Base-by-base conservation (phyloP, 2,113 vertebrate genomes). In the Origma solitaria region DNA sequence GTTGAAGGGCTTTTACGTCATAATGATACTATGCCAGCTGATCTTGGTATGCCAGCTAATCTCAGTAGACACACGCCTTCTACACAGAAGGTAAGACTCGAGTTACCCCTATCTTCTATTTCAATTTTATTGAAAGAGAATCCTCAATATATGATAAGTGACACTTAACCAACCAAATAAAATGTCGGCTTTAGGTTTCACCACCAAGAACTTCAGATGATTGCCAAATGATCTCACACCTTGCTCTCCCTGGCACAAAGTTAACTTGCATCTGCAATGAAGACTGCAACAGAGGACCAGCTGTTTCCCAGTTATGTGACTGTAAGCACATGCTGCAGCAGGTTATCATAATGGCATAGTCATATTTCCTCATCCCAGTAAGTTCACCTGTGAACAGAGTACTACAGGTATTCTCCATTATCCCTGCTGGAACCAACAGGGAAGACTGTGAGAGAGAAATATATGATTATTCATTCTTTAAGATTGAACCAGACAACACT, bases 321-420 rank as follows among this genome's bases (percentile, higher is more conserved):
- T 23, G 33, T n/a, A 38, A 88, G 38, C 35, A 45, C 3, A 11
- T 12, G 12, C 31, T 64, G 33, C 1, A 4, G 38, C 44, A 37
- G 7, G 12, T 16, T 20, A 30, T 30, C 27, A 2, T 27, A 78
- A 58, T 0, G 0, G 24, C 20, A 76, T 62, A 6, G 0, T 2
- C 54, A 3, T 42, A 24, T 51, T 92, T 50, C 62, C 11, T 72
- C 27, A 62, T 80, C 40, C 27, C 44, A 35, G 20, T 35, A 51
- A 72, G 5, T 72, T 80, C 53, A 76, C n/a, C 61, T 35, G 6
- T 40, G 10, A 61, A 53, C 51, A 40, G 24, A 53, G 28, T 22
- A 40, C 11, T 23, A 57, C 13, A 27, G 49, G 11, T 44, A 53
- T 65, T 62, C 50, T 62, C 17, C 13, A 8, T 47, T 27, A 13